These are phyloP conservation scores for Hylaea fasciaria DNA, from an alignment of 2,888 invertebrate species.

Conservation along the genomic window DNA sequence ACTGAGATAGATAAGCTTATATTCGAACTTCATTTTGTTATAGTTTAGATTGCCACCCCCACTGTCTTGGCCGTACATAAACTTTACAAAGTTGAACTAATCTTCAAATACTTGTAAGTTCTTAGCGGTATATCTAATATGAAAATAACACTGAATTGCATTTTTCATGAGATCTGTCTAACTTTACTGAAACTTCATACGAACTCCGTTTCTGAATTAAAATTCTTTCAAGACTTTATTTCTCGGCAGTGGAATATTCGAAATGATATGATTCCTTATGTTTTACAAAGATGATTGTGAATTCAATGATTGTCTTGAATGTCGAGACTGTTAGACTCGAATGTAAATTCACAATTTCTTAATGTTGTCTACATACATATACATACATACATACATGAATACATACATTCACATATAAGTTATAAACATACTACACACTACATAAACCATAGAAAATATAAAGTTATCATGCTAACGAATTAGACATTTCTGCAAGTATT, in stretches of 20 bases:
- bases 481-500: too few relatives aligned
- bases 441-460: too few relatives aligned
- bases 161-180: slow-evolving; percentile 21
- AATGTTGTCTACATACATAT: too few relatives aligned
- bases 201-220: slow-evolving; percentile 13
- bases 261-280: slow-evolving; percentile 15
- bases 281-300: background rate
- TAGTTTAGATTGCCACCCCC: too few relatives aligned
- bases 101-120: slow-evolving; percentile 5
- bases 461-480: too few relatives aligned
- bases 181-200: slow-evolving; percentile 10
- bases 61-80: background rate
- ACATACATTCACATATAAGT: too few relatives aligned
- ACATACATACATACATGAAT: too few relatives aligned
- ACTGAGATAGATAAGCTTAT: too few relatives aligned
- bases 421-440: too few relatives aligned
- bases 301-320: background rate
- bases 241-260: slow-evolving; percentile 6
- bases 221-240: slow-evolving; percentile 14
- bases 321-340: background rate
- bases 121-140: slow-evolving; percentile 2
- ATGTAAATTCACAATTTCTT: too few relatives aligned
- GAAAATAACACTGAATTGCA: slow-evolving; percentile 17
- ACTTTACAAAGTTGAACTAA: slow-evolving; percentile 1
- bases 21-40: too few relatives aligned